These are phyloP conservation scores for Pteruthius melanotis DNA, from an alignment of 2,113 vertebrate genomes.

Conservation along the genomic window DNA sequence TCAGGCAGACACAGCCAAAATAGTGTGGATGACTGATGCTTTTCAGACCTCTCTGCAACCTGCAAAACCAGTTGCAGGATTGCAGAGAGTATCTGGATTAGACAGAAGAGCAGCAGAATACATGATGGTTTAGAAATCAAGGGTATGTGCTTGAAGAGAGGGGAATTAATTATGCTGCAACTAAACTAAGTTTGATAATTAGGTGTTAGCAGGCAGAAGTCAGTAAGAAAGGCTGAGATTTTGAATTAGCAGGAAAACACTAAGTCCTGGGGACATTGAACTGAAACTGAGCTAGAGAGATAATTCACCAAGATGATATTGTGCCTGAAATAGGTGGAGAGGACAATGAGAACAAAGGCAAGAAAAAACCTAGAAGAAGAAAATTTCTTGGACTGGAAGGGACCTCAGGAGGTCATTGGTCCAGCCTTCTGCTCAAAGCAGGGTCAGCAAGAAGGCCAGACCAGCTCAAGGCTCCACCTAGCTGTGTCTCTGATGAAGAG, in stretches of 20 bases:
- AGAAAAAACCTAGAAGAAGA: neutral
- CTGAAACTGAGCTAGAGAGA: neutral
- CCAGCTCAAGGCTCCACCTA: neutral
- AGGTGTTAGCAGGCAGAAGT: neutral
- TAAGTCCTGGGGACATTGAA: neutral
- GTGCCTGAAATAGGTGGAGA: neutral
- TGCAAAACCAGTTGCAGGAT: neutral
- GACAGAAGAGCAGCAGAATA: neutral
- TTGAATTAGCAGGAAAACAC: neutral
- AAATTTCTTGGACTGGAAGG: neutral
- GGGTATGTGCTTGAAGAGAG: neutral
- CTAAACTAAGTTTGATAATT: neutral
- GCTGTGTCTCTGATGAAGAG: neutral
- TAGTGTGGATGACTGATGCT: neutral
- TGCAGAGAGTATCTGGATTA: neutral
- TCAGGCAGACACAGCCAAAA: neutral
- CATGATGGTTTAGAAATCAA: neutral
- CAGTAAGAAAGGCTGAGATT: neutral
- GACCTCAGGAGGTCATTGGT: neutral
- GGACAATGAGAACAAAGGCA: neutral
- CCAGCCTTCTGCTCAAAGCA: neutral
- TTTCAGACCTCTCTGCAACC: neutral
- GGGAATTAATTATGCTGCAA: neutral
- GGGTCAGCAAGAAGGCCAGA: neutral
- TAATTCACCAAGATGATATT: neutral